phyloP scores from a whole-genome alignment of 2,888 invertebrate genomes.

The Ischnus inquisitorius region DNA sequence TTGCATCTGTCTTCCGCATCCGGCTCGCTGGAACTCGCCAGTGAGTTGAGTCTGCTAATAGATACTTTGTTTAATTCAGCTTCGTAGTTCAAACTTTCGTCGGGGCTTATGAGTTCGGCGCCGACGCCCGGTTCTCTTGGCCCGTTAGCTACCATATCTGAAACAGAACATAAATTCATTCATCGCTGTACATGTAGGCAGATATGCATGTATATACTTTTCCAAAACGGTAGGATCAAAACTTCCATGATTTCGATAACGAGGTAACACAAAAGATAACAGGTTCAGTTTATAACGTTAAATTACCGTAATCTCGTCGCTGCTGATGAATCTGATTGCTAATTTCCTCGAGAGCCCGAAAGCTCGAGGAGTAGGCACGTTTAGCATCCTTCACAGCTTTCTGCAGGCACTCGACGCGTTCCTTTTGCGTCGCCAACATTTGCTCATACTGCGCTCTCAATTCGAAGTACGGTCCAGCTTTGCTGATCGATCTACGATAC shows the following conservation, averaged over 20 bases:
- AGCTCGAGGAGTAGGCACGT: conserved; percentile 92
- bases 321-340: conserved; percentile 95
- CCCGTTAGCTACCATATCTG: conserved; percentile 85
- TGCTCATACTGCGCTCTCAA: conserved; percentile 95
- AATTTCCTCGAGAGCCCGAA: conserved; percentile 94
- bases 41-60: conserved; percentile 77
- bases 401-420: conserved; percentile 93
- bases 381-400: conserved; percentile 93
- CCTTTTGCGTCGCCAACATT: conserved; percentile 94
- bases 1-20: conserved; percentile 76
- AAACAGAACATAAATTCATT: conserved; percentile 8
- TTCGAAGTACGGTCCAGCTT: conserved; percentile 96
- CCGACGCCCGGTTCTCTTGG: conserved; percentile 90
- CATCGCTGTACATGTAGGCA: background rate
- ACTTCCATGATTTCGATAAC: too few species aligned
- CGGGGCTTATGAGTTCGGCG: conserved; percentile 86
- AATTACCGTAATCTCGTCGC: conserved; percentile 87
- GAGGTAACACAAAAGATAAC: too few species aligned
- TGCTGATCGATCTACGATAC: conserved; percentile 92
- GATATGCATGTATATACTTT: background rate
- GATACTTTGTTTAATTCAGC: conserved; percentile 78
- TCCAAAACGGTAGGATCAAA: background rate
- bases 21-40: conserved; percentile 77
- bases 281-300: background rate
- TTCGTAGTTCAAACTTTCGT: conserved; percentile 79